Evolutionary conservation across 2,888 invertebrate genomes (phyloP), one percentile per base, ranked within the genome.

Genomic region (Villa cingulata): DNA sequence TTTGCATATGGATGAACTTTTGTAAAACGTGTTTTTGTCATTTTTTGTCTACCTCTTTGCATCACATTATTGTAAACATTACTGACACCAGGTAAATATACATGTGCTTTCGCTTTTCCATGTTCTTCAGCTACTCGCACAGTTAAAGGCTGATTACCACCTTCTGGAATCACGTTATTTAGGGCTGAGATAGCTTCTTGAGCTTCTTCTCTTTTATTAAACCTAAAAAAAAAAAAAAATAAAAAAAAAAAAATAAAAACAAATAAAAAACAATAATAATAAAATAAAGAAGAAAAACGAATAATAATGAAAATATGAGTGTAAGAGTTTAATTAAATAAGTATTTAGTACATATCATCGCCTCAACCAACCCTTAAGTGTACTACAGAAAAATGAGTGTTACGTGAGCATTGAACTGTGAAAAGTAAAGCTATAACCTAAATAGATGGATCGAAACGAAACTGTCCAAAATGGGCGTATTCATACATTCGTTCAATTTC

Each of bases 141-240:
- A 55, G 82, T 78, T 40, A 95, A 73, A 19, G 90, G 85, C 63
- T 88, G 84, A 52, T 82, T 80, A 51, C 85, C 83, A 54, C 88
- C 90, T 57, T 86, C 84, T 45, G 88, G 83, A 68, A 87, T 81
- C 53, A 83, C 83, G 56, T 87, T 87, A 66, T 91, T 87, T 55
- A 94, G 71, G 53, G 82, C 81, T 41, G 81, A 79, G 61, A 92
- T 91, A 50, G 94, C 92, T 57, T 85, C 84, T 62, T 89, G 86
- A 18, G 94, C 92, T 66, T 92, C 88, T 62, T 87, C 86, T 48
- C 87, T 78, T 61, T 85, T 86, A 59, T 89, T 86, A 65, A 76
- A 94, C 69, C 89, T 88, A 59, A 17, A 62, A 37, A 27, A 43
- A 46, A 15, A 41, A 48, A 41, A 41, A 48, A 29, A 47, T 27